Conservation (phyloP, 1,140 invertebrate genomes). For the Cyclargus thomasi region DNA sequence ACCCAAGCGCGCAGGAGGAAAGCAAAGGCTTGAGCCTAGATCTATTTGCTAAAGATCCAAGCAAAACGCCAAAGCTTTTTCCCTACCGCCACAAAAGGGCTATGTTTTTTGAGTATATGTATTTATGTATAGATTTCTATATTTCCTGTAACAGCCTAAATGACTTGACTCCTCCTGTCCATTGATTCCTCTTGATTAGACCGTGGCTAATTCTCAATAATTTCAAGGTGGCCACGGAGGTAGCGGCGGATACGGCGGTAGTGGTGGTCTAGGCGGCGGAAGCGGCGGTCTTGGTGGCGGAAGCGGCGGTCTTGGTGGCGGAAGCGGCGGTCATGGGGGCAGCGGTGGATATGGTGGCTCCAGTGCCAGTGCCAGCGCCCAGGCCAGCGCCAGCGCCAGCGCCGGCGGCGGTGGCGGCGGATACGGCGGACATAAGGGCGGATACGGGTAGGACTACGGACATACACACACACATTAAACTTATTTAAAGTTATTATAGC, state of each 20-base stretch:
- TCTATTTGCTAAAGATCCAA: too few species aligned
- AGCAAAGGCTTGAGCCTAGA: too few species aligned
- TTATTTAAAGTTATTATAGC: too few species aligned
- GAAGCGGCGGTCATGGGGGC: slow-evolving; percentile 26
- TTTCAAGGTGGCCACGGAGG: not conserved
- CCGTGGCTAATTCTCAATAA: not conserved
- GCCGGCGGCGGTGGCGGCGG: slow-evolving; percentile 33
- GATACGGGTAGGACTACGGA: slow-evolving; percentile 42
- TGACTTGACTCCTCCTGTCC: too few species aligned
- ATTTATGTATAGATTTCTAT: too few species aligned
- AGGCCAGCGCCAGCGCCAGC: slow-evolving; percentile 28
- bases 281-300: slow-evolving; percentile 24
- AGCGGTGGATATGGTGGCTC: slow-evolving; percentile 27
- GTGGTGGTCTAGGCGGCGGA: slow-evolving; percentile 23
- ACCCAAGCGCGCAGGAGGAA: too few species aligned
- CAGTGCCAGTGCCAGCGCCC: slow-evolving; percentile 27
- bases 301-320: slow-evolving; percentile 24
- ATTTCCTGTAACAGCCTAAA: too few species aligned
- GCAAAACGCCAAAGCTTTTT: too few species aligned
- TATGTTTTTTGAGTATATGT: too few species aligned
- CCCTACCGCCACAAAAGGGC: too few species aligned
- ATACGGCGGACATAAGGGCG: slow-evolving; percentile 37
- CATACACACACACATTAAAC: too few species aligned
- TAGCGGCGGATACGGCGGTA: slow-evolving; percentile 20
- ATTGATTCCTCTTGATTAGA: too few species aligned